Evolutionary conservation across 2,113 vertebrate species (phyloP), one percentile per base, ranked within the genome.

Genomic region (Festucalex cinctus): DNA sequence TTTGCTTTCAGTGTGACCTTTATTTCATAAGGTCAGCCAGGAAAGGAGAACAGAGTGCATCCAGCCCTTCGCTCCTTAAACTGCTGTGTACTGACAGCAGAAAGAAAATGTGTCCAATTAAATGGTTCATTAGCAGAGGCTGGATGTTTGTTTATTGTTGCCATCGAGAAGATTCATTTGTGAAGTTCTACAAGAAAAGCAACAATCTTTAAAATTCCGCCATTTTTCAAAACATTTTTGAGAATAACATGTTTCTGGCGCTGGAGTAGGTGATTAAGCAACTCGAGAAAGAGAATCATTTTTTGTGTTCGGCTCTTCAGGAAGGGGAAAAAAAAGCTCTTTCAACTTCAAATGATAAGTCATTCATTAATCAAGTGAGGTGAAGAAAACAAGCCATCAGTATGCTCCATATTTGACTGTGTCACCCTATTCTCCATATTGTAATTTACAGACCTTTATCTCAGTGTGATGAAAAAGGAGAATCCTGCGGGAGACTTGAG

Each of bases 381-480:
- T 54, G 64, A 65, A 6, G 24, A 35, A 49, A 70, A 32, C 46
- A 35, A 75, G 57, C 62, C 68, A 59, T 80, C 69, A 49, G 56
- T 72, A 35, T 73, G 67, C 70, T 69, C 56, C 41, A 48, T 68
- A 62, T 83, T 74, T 75, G 56, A 79, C 74, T 80, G 62, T 60
- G 63, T 82, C 67, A 66, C 70, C 68, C n/a, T 61, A 65, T 69
- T 75, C 67, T 57, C 66, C 65, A 70, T 74, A 72, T 77, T 82
- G 79, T 77, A 68, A 81, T 83, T 81, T 75, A 67, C 80, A 74
- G 65, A 79, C 68, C 65, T 83, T 80, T 73, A 82, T 83, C 75
- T 80, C 35, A 57, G 6, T 64, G 80, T 69, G 80, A 85, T 78
- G 78, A 78, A 77, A 44, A 37, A n/a, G 39, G 61, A 66, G 56